Evolutionary conservation across 2,888 invertebrate species (phyloP), one percentile per base, ranked within the genome.

Genomic region (Microctonus hyperodae): DNA sequence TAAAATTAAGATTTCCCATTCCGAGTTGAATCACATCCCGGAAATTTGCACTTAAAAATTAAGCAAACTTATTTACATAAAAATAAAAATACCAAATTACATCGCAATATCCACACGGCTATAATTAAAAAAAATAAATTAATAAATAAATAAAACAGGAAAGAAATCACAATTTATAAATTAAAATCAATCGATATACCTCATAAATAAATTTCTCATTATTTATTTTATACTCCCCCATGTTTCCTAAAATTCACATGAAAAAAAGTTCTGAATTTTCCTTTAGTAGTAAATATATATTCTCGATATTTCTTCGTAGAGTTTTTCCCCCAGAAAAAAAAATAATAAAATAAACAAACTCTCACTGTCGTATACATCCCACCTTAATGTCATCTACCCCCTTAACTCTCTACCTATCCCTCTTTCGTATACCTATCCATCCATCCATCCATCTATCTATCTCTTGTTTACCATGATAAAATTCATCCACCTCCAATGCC

Each of bases 401-500:
- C 20, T 16, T 16, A 44, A 44, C 44, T 20, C 44, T 3, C 16
- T 20, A 2, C 16, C n/a, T 44, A 16, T 44, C 44, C 16, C 7
- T 44, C 44, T 20, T n/a, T 44, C 44, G 37, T 51, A 62, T 66
- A 56, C 57, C 69, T 66, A 63, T 69, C 62, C 16, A 7, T 16
- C 7, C 7, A 44, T 44, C 44, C 16, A 16, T 44, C 16, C 44
- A 37, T 37, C n/a, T n/a, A 44, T 44, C 44, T 20, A 44, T 44
- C 44, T 16, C 53, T 60, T 66, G 59, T 60, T 70, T 66, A 63
- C 70, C 62, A 69, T 70, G 68, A 72, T 65, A 67, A 69, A 70
- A 70, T 70, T 70, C 67, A 69, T 67, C 57, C 57, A 65, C 68
- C 51, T 53, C 33, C 10, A 16, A 44, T 44, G 37, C 53, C 51